Percentiles rank a stretch among this genome's conserved stretches.
These are phyloP conservation scores for Pedetes capensis DNA, from an alignment of 2,113 vertebrate genomes.

Conservation along the genomic window DNA sequence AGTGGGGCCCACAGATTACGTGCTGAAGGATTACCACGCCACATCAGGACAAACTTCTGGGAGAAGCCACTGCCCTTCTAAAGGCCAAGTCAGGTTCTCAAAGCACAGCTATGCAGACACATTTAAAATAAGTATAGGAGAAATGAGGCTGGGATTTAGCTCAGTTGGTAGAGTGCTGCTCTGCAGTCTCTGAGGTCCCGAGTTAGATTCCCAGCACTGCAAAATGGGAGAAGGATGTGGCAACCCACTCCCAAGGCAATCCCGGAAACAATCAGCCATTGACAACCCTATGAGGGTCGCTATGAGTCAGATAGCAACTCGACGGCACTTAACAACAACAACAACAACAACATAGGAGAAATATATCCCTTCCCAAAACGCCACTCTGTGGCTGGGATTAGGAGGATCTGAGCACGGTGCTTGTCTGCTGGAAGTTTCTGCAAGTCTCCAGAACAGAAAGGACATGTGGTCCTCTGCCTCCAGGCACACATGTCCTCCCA, in stretches of 20 bases:
- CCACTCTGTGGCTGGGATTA: not conserved
- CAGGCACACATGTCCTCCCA: not conserved
- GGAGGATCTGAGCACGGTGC: accelerated
- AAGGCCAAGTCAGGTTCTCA: not conserved
- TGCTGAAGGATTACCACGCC: not conserved
- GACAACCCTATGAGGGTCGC: too few relatives aligned
- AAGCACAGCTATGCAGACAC: not conserved
- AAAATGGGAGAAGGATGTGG: too few relatives aligned
- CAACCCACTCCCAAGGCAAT: too few relatives aligned
- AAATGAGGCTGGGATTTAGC: too few relatives aligned
- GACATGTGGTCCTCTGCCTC: not conserved
- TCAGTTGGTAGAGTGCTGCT: too few relatives aligned
- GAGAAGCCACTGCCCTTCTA: not conserved
- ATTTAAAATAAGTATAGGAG: not conserved
- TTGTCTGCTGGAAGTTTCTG: not conserved
- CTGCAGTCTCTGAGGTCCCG: too few relatives aligned
- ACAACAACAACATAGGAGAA: too few relatives aligned
- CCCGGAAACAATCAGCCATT: too few relatives aligned
- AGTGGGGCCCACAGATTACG: not conserved
- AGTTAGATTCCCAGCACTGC: too few relatives aligned
- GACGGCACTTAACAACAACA: too few relatives aligned
- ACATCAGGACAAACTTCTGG: not conserved
- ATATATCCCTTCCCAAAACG: not conserved
- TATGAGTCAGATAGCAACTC: too few relatives aligned
- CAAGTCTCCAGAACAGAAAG: accelerated